Evolutionary conservation across 2,797 vertebrate species (phyloP), one percentile per base, ranked within the genome.

Genomic region (Gallinago stenura): DNA sequence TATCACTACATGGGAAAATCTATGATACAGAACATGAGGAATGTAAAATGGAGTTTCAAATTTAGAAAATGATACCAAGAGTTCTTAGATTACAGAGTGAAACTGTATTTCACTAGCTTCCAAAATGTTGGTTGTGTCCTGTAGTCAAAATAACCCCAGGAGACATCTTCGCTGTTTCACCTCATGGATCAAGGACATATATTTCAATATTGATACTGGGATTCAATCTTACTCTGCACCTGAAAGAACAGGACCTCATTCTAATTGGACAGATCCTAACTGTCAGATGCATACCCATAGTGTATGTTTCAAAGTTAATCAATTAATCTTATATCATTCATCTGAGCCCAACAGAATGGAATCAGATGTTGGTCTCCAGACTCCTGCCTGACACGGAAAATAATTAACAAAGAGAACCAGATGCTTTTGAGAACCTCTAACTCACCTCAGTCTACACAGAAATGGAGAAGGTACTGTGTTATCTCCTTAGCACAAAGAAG

Each of bases 101-200:
- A 92, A 50, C 5, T 45, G 7, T 71, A 28, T 65, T 80, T 84
- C 21, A 31, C 20, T 83, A 48, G 11, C 25, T 87, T 87, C 43
- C 19, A 72, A 62, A 30, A 9, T 57, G 33, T 45, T 35, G 7
- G 6, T 16, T 75, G 8, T 75, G 28, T 54, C 14, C 7, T 60
- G 16, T 64, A 25, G 21, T 60, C 43, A 90, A 72, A 85, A 80
- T 39, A 83, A 62, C 4, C 5, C 31, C 33, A 77, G 33, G 22
- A 79, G 24, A 33, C 9, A 57, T 7, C 18, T 88, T 35, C 54
- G 21, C 17, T 22, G 33, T 70, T 88, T 81, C 26, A 35, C 39
- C 65, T 91, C 0, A 2, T 37, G 9, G 12, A 26, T 4, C 3
- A 62, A 61, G 4, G 17, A 71, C 12, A n/a, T 14, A 19, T 7